Percentiles rank a stretch among this genome's conserved stretches.
Conservation (phyloP, 2,888 invertebrate species). For the Amphipyra berbera region DNA sequence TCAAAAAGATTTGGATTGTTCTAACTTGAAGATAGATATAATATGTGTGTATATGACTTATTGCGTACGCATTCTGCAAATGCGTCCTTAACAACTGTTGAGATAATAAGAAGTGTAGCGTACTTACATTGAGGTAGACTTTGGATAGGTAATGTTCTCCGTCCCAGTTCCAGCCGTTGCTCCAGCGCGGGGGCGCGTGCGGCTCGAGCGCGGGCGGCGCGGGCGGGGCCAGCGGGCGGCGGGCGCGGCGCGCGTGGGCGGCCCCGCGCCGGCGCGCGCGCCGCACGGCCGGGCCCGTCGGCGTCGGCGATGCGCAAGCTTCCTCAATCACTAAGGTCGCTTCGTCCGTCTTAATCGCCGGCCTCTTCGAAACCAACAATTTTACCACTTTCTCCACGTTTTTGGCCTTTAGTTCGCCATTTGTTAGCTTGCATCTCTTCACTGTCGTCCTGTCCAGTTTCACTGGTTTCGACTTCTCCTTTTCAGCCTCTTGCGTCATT, state of each 20-base stretch:
- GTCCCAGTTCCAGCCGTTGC: constrained; percentile 98
- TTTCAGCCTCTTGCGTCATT: constrained; percentile 42
- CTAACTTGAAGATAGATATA: too few species aligned
- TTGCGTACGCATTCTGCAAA: too few species aligned
- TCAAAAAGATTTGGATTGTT: too few species aligned
- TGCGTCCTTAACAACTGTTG: neutral
- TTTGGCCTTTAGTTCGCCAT: constrained; percentile 77
- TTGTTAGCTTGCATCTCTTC: constrained; percentile 76
- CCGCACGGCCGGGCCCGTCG: constrained; percentile 50
- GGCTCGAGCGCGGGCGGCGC: constrained; percentile 61
- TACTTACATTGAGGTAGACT: constrained; percentile 96
- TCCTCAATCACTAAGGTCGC: constrained; percentile 80
- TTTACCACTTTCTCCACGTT: constrained; percentile 84
- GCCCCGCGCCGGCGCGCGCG: constrained; percentile 64
- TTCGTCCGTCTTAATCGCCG: constrained; percentile 83
- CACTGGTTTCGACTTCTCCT: constrained; percentile 34
- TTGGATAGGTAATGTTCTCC: constrained; percentile 95
- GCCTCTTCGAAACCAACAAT: constrained; percentile 82
- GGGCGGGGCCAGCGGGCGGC: constrained; percentile 61
- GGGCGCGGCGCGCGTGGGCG: constrained; percentile 56
- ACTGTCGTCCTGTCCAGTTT: constrained; percentile 44
- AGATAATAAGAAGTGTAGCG: constrained; percentile 1
- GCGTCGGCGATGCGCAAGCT: constrained; percentile 73
- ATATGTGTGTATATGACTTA: too few species aligned
- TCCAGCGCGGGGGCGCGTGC: constrained; percentile 91